Evolutionary conservation across 2,888 invertebrate genomes (phyloP), one percentile per base, ranked within the genome.

Genomic region (Pseudanteris insignis): DNA sequence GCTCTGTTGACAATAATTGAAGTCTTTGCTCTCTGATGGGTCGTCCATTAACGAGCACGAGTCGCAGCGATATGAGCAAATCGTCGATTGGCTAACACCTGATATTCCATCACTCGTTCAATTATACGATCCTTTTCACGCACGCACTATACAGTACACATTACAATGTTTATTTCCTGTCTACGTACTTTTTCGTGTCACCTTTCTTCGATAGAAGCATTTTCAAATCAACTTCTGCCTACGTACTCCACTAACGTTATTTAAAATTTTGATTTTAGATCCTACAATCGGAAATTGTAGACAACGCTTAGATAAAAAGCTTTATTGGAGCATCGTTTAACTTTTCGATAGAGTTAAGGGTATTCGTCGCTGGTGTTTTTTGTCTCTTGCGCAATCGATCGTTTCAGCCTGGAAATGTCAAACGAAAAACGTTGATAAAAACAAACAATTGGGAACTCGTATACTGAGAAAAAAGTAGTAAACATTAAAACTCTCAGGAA

Each of bases 1-100:
- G 71, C 71, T 69, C 68, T 69, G 69, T 64, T 68, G 64, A 67
- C 70, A 68, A 67, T 67, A 69, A 72, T 72, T 63, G 47, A 75
- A 76, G 76, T 76, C 75, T 77, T 77, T 77, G 77, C 75, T 77
- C 77, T 77, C 77, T 70, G 72, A 75, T 75, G 72, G 70, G 71
- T 75, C 70, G 68, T 66, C 70, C 72, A 69, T 71, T 70, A 64
- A 63, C 69, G 69, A 70, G 37, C 40, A 63, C 63, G 64, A 65
- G 64, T 70, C 73, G 70, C 66, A 71, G 73, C 73, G 70, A 70
- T 72, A 73, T 77, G 77, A 77, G 77, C 77, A 77, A 77, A 74
- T 77, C 73, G 71, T 77, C 77, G 70, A 68, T 74, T 75, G 74
- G 72, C 74, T 74, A 73, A 70, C 70, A 73, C 71, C 68, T 73